Base-by-base conservation (phyloP, 1,140 invertebrate genomes). In the Dendroctonus valens region DNA sequence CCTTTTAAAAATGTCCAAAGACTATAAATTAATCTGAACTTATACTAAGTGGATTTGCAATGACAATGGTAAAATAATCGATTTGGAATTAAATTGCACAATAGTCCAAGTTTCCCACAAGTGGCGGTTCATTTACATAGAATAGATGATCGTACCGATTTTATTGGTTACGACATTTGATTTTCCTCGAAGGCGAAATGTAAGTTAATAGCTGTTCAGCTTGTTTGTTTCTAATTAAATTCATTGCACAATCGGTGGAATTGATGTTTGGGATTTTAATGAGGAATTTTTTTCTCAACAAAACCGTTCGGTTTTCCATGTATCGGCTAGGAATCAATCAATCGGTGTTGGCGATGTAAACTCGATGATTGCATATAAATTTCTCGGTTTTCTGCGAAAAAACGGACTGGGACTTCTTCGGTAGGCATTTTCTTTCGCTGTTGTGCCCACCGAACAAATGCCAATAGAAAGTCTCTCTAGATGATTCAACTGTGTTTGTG, bases 171-270 rank as follows among this genome's bases (percentile, higher is more conserved):
- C 54, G 54, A 58, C 54, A 58, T 58, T 58, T 58, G 40, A 54
- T 65, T 65, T 57, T 49, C 42, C 42, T 48, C 40, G 54, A 40
- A 57, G 37, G 44, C 53, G 46, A 58, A 42, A 58, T 42, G 40
- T 44, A 58, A 58, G 40, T 58, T 58, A 58, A 58, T 58, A 15
- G 54, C 41, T 44, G 41, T 42, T 58, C 9, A 44, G 44, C 52
- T 62, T 62, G 48, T 61, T 50, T 52, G 50, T 61, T 58, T 58
- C 41, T 58, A 58, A 58, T 58, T 58, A 58, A 44, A 58, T 58
- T 58, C 41, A 58, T 58, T 44, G 52, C 52, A 54, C 52, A 54
- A 54, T 54, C 52, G 7, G 8, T 54, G 37, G 41, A 54, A 54
- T 26, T 54, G 38, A 54, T 54, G 52, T 54, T 54, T 14, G 37